phyloP scores from a whole-genome alignment of 2,797 vertebrate genomes.

The Gymnodraco acuticeps region DNA sequence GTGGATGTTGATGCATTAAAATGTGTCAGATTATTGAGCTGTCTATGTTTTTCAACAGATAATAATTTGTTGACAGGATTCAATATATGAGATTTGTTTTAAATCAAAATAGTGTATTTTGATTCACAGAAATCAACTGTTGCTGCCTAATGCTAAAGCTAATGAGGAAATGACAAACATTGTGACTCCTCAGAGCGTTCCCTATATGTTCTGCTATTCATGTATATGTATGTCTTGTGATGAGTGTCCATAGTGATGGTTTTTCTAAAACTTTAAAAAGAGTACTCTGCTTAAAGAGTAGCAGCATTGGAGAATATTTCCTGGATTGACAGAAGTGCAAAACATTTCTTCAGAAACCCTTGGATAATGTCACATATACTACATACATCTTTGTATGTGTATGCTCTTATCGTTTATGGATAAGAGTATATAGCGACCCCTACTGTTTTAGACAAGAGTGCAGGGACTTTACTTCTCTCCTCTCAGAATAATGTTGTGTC shows the following conservation, averaged over 20 bases:
- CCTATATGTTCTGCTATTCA: background rate
- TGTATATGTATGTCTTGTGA: background rate
- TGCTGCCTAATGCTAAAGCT: background rate
- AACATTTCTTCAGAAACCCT: background rate
- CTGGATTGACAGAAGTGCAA: background rate
- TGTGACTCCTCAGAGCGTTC: background rate
- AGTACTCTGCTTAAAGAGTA: background rate
- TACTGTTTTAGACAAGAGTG: conserved; percentile 60
- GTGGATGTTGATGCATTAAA: background rate
- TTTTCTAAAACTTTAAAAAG: conserved; percentile 14
- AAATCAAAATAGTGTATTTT: conserved; percentile 10
- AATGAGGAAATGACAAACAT: background rate
- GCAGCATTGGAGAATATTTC: conserved; percentile 1
- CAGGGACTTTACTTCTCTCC: conserved; percentile 8
- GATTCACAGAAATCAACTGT: conserved; percentile 13
- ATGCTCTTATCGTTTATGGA: conserved; percentile 8
- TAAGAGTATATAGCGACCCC: conserved; percentile 67
- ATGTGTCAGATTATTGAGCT: conserved; percentile 12
- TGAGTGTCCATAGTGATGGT: background rate
- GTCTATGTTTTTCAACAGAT: background rate
- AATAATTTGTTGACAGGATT: background rate
- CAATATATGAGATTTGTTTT: background rate
- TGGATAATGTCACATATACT: conserved; percentile 12
- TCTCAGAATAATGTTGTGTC: background rate
- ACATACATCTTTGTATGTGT: conserved; percentile 1